Conservation (phyloP, 2,888 invertebrate genomes). For the Aphrophora alni region DNA sequence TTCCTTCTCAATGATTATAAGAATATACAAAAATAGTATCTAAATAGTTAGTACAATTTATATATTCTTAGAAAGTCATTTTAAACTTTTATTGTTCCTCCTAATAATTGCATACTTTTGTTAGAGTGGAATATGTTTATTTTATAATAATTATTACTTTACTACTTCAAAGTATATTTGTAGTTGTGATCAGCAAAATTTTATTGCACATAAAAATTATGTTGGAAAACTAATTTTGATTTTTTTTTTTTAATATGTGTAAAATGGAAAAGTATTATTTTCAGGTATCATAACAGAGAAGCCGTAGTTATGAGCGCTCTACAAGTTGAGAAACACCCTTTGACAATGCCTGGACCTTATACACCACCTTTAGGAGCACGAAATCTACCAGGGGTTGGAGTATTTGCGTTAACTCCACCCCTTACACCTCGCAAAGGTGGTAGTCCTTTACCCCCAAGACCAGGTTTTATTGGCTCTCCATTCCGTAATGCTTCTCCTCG, state of each 20-base stretch:
- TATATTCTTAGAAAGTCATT: no score
- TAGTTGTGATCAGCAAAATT: background rate
- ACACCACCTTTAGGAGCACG: constrained; percentile 47
- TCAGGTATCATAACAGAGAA: constrained; percentile 90
- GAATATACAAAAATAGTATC: no score
- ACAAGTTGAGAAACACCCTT: constrained; percentile 78
- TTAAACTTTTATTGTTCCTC: no score
- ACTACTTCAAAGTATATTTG: background rate
- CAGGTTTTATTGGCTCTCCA: constrained; percentile 64
- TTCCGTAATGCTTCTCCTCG: constrained; percentile 45
- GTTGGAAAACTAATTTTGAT: background rate
- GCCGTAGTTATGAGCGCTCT: constrained; percentile 92
- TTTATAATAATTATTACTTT: no score
- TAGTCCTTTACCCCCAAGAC: constrained; percentile 65
- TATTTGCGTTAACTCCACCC: constrained; percentile 31
- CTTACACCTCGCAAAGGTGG: constrained; percentile 59
- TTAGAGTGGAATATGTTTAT: no score
- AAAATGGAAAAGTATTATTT: constrained; percentile 49
- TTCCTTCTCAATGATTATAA: no score
- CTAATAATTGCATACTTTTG: no score
- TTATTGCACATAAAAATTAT: background rate
- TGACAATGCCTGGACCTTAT: constrained; percentile 52
- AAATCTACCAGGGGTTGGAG: constrained; percentile 33
- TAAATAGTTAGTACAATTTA: no score
- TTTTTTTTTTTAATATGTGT: background rate